phyloP scores from a whole-genome alignment of 2,797 vertebrate species.

The Phataginus tricuspis region DNA sequence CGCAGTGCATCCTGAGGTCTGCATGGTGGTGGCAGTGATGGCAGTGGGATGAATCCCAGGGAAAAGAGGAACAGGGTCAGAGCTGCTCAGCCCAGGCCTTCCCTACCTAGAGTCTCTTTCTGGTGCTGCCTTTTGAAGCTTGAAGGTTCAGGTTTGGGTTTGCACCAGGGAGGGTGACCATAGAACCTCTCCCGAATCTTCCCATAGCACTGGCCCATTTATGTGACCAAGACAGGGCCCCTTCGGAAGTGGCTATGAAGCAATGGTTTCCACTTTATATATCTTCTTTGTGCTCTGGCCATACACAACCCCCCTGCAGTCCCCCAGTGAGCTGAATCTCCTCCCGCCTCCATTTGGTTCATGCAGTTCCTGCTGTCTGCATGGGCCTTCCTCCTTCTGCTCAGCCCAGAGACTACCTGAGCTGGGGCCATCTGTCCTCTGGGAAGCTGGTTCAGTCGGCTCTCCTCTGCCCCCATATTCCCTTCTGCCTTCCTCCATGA shows the following conservation, averaged over 20 bases:
- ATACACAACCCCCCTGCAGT: background rate
- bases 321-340: rapidly evolving
- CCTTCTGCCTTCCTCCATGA: background rate
- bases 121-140: background rate
- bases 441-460: background rate
- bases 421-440: background rate
- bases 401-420: background rate
- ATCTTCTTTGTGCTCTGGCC: background rate
- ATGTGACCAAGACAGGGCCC: background rate
- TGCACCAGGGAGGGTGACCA: background rate
- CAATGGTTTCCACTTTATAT: background rate
- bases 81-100: background rate
- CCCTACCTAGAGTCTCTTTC: background rate
- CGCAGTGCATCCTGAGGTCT: background rate
- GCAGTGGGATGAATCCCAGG: background rate
- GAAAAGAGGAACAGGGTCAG: background rate
- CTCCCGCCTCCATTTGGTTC: background rate
- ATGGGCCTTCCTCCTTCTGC: background rate
- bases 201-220: background rate
- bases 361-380: background rate
- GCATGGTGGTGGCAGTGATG: background rate
- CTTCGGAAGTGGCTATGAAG: background rate
- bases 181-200: background rate
- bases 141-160: background rate
- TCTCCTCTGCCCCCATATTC: background rate